Conservation (phyloP, 2,888 invertebrate genomes). For the Drosophila gaucha region DNA sequence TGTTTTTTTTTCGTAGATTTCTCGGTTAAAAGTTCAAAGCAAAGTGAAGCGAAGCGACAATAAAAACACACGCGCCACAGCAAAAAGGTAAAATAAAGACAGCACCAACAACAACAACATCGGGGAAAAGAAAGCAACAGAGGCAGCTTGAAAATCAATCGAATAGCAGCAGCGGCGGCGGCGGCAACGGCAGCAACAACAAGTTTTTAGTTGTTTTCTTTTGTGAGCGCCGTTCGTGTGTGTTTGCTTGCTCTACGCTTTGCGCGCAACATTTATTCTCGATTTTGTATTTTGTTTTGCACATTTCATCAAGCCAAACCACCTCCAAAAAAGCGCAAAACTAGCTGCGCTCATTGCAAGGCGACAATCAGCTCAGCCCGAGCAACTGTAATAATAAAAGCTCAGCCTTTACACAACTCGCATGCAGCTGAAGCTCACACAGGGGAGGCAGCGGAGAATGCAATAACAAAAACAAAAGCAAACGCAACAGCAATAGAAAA, state of each 20-base stretch:
- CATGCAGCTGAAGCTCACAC: slow-evolving; percentile 53
- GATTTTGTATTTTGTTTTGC: slow-evolving; percentile 71
- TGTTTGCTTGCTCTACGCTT: slow-evolving; percentile 60
- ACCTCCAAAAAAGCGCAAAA: slow-evolving; percentile 73
- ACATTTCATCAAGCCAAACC: slow-evolving; percentile 60
- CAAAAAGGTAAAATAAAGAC: slow-evolving; percentile 39
- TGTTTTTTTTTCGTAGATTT: slow-evolving; percentile 46
- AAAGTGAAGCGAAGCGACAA: slow-evolving; percentile 49
- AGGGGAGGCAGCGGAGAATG: slow-evolving; percentile 29
- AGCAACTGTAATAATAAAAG: slow-evolving; percentile 52
- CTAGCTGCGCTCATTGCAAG: slow-evolving; percentile 45
- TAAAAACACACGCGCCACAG: slow-evolving; percentile 49
- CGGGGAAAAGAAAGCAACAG: slow-evolving; percentile 41
- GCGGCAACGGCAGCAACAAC: slow-evolving; percentile 48
- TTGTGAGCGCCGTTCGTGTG: slow-evolving; percentile 60
- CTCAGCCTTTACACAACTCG: slow-evolving; percentile 64
- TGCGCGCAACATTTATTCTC: slow-evolving; percentile 56
- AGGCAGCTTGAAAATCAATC: slow-evolving; percentile 56
- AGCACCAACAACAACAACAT: slow-evolving; percentile 26
- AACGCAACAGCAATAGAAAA: neutral
- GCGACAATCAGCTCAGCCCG: slow-evolving; percentile 32
- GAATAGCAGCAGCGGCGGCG: slow-evolving; percentile 19
- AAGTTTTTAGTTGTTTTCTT: slow-evolving; percentile 65
- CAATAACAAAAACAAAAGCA: slow-evolving; percentile 19
- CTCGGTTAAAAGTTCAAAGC: slow-evolving; percentile 72